A percentile compares a stretch with the other conserved stretches of the same genome.
These are phyloP conservation scores for Plodia interpunctella DNA, from an alignment of 1,140 invertebrate genomes.

Conservation along the genomic window DNA sequence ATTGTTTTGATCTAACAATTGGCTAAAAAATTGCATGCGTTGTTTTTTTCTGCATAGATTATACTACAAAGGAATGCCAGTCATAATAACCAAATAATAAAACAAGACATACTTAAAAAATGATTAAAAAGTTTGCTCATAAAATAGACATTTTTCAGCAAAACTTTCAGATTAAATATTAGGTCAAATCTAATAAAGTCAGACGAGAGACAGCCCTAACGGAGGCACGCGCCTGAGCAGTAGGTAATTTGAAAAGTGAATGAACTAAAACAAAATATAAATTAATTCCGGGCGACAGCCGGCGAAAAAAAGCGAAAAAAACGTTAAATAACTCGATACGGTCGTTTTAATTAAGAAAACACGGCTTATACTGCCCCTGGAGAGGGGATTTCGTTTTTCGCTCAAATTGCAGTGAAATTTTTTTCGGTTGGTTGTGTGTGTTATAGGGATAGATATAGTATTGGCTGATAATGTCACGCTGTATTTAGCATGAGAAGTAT, in stretches of 20 bases:
- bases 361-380: not conserved
- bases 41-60: no score
- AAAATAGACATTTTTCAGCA: no score
- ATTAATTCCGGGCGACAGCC: not conserved
- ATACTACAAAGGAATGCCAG: no score
- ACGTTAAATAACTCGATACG: not conserved
- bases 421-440: not conserved
- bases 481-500: no score
- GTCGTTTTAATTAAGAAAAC: slow-evolving; percentile 7
- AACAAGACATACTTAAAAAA: no score
- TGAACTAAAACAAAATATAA: slow-evolving; percentile 5
- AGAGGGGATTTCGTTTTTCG: not conserved
- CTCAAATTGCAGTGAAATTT: not conserved
- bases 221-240: not conserved
- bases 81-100: no score
- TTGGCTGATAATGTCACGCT: no score
- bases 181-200: not conserved
- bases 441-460: not conserved
- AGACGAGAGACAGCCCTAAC: not conserved
- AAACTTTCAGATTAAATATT: no score
- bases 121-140: no score
- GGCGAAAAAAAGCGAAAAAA: not conserved
- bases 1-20: no score
- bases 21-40: no score
- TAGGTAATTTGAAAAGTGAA: slow-evolving; percentile 1